Evolutionary conservation across 2,888 invertebrate genomes (phyloP).

Genomic region (Gisinianus flammeolus): DNA sequence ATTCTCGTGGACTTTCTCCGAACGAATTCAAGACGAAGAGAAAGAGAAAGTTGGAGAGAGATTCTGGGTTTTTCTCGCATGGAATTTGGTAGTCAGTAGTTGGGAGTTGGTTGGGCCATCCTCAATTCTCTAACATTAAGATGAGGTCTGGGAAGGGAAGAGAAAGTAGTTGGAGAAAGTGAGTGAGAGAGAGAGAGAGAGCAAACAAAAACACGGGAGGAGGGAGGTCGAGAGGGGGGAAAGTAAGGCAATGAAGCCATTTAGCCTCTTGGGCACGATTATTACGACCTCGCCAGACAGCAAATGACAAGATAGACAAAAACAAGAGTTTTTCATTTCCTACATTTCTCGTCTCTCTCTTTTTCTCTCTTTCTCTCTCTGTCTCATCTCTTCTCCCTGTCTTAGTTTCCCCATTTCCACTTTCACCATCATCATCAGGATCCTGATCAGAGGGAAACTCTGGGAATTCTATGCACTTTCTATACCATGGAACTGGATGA

Average conservation of each 20-base stretch:
- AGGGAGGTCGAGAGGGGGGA: background rate
- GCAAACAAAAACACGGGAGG: too few species aligned
- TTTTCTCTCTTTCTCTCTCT: background rate
- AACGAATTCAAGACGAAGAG: too few species aligned
- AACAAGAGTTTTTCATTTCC: constrained; percentile 13
- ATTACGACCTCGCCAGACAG: constrained; percentile 12
- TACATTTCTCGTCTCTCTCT: background rate
- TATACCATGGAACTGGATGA: background rate
- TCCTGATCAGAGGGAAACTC: background rate
- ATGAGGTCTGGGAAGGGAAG: background rate
- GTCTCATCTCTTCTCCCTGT: background rate
- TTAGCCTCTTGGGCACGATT: constrained; percentile 25
- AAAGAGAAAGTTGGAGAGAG: too few species aligned
- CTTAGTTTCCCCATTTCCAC: background rate
- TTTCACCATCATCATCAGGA: background rate
- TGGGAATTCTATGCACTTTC: background rate
- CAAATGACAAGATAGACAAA: constrained; percentile 18
- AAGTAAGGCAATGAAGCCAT: constrained; percentile 28
- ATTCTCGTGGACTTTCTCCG: too few species aligned
- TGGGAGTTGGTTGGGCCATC: too few species aligned
- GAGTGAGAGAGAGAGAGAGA: background rate
- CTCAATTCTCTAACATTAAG: too few species aligned
- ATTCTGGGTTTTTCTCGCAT: too few species aligned
- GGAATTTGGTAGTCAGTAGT: too few species aligned
- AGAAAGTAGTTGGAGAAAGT: background rate